These are phyloP conservation scores for Leistus spinibarbis DNA, from an alignment of 2,888 invertebrate species.

Conservation along the genomic window DNA sequence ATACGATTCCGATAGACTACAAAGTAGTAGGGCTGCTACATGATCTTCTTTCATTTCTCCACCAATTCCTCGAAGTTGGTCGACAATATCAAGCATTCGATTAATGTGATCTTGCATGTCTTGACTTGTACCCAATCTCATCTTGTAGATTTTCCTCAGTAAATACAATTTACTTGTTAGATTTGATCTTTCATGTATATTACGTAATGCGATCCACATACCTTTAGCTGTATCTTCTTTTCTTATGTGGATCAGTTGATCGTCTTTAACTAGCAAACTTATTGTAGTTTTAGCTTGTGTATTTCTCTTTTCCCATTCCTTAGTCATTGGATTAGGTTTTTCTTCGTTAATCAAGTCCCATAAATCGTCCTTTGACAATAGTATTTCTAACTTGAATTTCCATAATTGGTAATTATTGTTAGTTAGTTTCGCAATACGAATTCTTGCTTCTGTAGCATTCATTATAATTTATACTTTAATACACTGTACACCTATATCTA, in stretches of 20 bases:
- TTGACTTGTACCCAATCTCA: not conserved
- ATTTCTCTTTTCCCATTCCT: too few relatives aligned
- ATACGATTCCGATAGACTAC: conserved; percentile 21
- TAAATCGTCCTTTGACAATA: conserved; percentile 3
- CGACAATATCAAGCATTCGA: not conserved
- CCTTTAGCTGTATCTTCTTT: conserved; percentile 1
- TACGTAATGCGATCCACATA: conserved; percentile 12
- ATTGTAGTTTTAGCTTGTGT: too few relatives aligned
- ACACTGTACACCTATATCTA: not conserved
- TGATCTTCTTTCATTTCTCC: conserved; percentile 17
- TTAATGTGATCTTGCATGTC: conserved; percentile 11
- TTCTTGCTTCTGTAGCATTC: not conserved
- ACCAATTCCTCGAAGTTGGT: conserved; percentile 14
- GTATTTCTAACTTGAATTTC: conserved; percentile 14
- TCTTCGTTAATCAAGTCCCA: conserved; percentile 10
- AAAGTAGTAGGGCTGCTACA: conserved; percentile 4
- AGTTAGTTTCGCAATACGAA: not conserved
- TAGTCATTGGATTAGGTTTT: not conserved
- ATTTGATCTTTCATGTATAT: conserved; percentile 21
- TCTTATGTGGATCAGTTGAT: conserved; percentile 11
- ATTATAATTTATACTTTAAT: too few relatives aligned
- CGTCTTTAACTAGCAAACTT: too few relatives aligned
- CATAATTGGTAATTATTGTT: conserved; percentile 12
- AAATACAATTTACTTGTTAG: conserved; percentile 16
- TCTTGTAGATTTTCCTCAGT: conserved; percentile 9